phyloP scores from a whole-genome alignment of 2,797 vertebrate species.

The Darevskia mixta region DNA sequence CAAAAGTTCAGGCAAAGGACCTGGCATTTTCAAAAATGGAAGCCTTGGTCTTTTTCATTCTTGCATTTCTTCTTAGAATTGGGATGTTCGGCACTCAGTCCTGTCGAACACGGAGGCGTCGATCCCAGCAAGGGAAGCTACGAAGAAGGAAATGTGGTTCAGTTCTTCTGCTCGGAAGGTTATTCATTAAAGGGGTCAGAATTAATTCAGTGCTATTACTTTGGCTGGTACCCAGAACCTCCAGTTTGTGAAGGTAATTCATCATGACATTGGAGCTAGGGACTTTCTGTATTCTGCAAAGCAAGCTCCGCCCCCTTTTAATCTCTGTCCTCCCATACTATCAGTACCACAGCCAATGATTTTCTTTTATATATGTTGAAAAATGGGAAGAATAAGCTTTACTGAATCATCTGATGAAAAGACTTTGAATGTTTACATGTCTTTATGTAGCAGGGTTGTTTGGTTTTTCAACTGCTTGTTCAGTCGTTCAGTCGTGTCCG shows the following conservation, averaged over 20 bases:
- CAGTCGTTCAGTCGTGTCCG: too few species aligned
- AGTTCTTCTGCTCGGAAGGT: constrained; percentile 79
- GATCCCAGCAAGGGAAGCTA: constrained; percentile 76
- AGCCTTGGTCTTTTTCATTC: background rate
- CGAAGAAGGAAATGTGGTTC: constrained; percentile 81
- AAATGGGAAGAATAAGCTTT: background rate
- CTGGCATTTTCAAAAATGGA: background rate
- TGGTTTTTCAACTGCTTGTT: background rate
- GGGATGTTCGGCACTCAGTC: constrained; percentile 68
- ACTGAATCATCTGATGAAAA: background rate
- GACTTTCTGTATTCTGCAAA: background rate
- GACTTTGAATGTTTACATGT: too few species aligned
- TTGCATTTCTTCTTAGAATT: constrained; percentile 68
- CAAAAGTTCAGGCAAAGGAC: background rate
- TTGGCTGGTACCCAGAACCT: constrained; percentile 81
- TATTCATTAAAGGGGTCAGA: constrained; percentile 78
- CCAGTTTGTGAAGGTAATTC: constrained; percentile 82
- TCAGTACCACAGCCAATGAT: background rate
- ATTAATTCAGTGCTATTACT: constrained; percentile 82
- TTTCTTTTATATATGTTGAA: background rate
- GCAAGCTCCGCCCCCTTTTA: background rate
- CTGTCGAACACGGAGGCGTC: constrained; percentile 77
- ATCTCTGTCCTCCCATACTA: background rate
- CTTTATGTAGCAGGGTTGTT: background rate
- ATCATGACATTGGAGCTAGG: background rate